Percentiles rank a stretch among this genome's conserved stretches.
phyloP scores from a whole-genome alignment of 2,113 vertebrate species.

The Pluvianellus socialis region DNA sequence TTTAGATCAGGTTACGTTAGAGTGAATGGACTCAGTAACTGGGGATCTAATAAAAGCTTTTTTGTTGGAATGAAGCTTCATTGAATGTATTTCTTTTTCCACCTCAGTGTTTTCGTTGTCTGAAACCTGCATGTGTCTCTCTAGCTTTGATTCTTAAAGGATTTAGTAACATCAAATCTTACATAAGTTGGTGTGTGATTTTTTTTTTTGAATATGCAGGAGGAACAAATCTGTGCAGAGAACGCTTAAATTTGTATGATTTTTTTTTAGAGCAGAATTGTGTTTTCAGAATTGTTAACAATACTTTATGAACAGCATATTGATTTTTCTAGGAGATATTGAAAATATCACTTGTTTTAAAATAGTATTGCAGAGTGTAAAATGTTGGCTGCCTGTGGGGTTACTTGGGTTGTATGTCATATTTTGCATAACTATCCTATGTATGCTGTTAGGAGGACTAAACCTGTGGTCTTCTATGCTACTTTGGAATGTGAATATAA shows the following conservation, averaged over 20 bases:
- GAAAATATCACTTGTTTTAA: neutral
- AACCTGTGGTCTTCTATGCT: neutral
- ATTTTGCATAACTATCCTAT: neutral
- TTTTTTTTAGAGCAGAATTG: neutral
- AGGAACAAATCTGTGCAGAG: neutral
- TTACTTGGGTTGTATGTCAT: neutral
- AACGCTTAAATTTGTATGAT: neutral
- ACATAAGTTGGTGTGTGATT: neutral
- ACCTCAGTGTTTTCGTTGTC: neutral
- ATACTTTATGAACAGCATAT: neutral
- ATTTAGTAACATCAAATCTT: neutral
- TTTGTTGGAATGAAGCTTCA: neutral
- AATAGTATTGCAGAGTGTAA: neutral
- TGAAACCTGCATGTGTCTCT: neutral
- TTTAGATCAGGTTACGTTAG: neutral
- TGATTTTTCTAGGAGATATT: neutral
- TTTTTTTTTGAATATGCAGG: neutral
- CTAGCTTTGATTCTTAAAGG: neutral
- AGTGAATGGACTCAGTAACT: neutral
- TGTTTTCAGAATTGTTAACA: neutral
- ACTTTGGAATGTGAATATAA: neutral
- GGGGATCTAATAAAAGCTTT: neutral
- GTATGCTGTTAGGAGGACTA: neutral
- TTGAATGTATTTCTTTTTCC: neutral
- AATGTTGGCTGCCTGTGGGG: neutral